Percentiles rank a stretch among this genome's conserved stretches.
These are phyloP conservation scores for Sebastes alutus DNA, from an alignment of 2,797 vertebrate species.

Conservation along the genomic window DNA sequence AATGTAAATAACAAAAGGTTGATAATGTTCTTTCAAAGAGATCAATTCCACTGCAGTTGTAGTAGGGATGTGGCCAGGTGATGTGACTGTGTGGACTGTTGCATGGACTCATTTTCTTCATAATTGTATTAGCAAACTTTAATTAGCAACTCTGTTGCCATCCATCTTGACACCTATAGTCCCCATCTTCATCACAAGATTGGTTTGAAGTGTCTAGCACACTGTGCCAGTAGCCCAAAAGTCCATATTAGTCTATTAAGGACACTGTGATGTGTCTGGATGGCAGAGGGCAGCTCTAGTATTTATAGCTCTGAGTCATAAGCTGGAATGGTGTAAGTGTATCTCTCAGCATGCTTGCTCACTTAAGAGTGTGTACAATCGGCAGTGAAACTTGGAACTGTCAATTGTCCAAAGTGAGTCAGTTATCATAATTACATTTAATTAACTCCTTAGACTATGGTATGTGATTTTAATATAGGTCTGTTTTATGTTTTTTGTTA, in stretches of 20 bases:
- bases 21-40: background rate
- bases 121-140: background rate
- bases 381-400: constrained; percentile 1
- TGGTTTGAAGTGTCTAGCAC: constrained; percentile 52
- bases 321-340: constrained; percentile 66
- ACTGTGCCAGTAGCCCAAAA: constrained; percentile 55
- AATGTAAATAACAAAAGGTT: background rate
- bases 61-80: background rate
- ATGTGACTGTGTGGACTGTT: background rate
- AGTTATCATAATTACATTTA: background rate
- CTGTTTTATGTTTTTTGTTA: background rate
- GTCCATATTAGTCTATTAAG: constrained; percentile 77
- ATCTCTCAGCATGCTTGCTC: constrained; percentile 70
- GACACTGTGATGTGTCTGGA: constrained; percentile 64
- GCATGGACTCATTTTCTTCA: background rate
- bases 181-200: constrained; percentile 54
- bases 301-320: constrained; percentile 82
- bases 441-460: background rate
- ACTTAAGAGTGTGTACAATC: constrained; percentile 57
- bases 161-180: constrained; percentile 35
- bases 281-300: constrained; percentile 56
- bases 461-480: background rate
- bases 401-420: constrained; percentile 19
- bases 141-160: background rate
- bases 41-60: background rate